Conservation (phyloP, 2,888 invertebrate species). For the Lampropteryx suffumata region DNA sequence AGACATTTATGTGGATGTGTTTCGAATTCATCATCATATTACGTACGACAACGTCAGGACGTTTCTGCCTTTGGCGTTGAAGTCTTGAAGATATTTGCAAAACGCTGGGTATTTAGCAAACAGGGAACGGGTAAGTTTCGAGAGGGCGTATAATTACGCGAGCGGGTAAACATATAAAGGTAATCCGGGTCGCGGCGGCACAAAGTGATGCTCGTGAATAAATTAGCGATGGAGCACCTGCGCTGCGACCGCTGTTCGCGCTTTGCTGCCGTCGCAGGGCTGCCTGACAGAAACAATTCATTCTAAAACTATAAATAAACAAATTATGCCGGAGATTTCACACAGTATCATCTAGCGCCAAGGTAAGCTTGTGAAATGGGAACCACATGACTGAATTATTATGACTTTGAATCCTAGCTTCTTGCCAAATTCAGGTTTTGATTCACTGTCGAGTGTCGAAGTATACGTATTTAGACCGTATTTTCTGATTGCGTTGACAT, state of each 20-base stretch:
- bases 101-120: slow-evolving; percentile 16
- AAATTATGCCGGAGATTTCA: no score
- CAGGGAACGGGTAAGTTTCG: slow-evolving; percentile 63
- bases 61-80: slow-evolving; percentile 11
- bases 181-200: slow-evolving; percentile 80
- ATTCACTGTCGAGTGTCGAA: no score
- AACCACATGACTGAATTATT: no score
- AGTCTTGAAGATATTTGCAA: slow-evolving; percentile 22
- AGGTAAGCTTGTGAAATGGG: no score
- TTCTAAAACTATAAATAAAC: no score
- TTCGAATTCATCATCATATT: no score
- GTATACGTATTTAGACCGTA: no score
- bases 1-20: no score
- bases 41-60: not conserved
- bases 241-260: slow-evolving; percentile 62
- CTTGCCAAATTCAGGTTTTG: no score
- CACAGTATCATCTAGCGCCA: no score
- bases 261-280: slow-evolving; percentile 44
- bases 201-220: slow-evolving; percentile 80
- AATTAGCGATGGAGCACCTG: slow-evolving; percentile 74
- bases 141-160: slow-evolving; percentile 80
- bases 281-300: slow-evolving; percentile 24
- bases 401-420: no score
- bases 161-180: slow-evolving; percentile 81
- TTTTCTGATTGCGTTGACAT: no score